Evolutionary conservation across 2,113 vertebrate species (phyloP), one percentile per base, ranked within the genome.

Genomic region (Empidonax alnorum): DNA sequence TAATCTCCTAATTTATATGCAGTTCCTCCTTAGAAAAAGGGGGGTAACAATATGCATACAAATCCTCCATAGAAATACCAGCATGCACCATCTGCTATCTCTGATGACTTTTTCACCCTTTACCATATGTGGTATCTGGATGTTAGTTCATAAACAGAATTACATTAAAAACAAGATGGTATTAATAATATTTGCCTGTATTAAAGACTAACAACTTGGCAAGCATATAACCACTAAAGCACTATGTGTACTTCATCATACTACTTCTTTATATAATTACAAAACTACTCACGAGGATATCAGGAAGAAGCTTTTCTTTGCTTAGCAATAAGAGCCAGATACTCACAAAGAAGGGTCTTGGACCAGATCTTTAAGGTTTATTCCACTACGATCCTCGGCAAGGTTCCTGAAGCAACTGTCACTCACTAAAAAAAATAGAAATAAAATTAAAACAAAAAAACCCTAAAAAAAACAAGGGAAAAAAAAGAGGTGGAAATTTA

Each of bases 391-490:
- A 97, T 99, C 99, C 98, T 99, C 99, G 61, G 99, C 99, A 91
- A 99, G 99, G 98, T 99, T 99, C 96, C 99, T 98, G 98, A 99
- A 99, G 98, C 99, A 99, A 98, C 99, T 99, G 98, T 99, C 99
- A 95, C 99, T 99, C 98, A 99, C 99, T 99, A 98, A 88, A 97
- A 91, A 95, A 95, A 84, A 96, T 21, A 96, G 69, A 90, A 52
- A 72, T 62, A 95, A 87, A 92, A 90, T 93, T 86, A 81, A 94
- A 97, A 77, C 58, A 92, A 94, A 96, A 78, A n/a, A 66, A 89
- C 13, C 16, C 24, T 28, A 39, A 21, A 74, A 66, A 73, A 73
- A 12, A 87, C 74, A 28, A 14, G 20, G 24, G 5, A 49, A 79
- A 68, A 89, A 81, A 37, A 89, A 81, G 24, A 83, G 10, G 52